Evolutionary conservation across 1,140 invertebrate species (phyloP).

Genomic region (Mycetomoellerius zeteki): DNA sequence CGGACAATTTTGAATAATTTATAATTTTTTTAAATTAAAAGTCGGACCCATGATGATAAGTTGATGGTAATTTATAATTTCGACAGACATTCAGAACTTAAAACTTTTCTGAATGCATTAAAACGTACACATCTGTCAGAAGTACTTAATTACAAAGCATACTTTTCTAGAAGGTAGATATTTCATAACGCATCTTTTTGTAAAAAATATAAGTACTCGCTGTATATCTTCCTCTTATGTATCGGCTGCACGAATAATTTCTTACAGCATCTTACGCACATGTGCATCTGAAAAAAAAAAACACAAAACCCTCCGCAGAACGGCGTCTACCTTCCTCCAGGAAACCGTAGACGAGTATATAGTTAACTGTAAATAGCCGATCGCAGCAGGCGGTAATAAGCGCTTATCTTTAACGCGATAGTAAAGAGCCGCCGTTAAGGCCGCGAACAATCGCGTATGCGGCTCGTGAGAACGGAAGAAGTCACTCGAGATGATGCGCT

Average conservation of each 20-base stretch:
- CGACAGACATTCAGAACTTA: neutral
- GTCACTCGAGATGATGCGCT: conserved; percentile 66
- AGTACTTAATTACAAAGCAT: neutral
- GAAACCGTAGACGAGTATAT: conserved; percentile 52
- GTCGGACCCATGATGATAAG: neutral
- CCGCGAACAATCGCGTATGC: conserved; percentile 69
- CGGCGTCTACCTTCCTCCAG: conserved; percentile 46
- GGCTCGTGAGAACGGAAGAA: conserved; percentile 74
- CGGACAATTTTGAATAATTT: conserved; percentile 17
- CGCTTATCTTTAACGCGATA: conserved; percentile 78
- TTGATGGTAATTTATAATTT: conserved; percentile 5
- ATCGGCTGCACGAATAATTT: conserved; percentile 30
- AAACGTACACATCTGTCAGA: neutral
- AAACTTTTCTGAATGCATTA: neutral
- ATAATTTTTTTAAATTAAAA: neutral
- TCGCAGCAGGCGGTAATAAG: conserved; percentile 76
- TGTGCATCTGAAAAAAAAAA: conserved; percentile 67
- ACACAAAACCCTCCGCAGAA: conserved; percentile 31
- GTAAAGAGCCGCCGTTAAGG: conserved; percentile 75
- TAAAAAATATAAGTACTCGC: neutral
- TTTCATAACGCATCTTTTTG: neutral
- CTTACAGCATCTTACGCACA: neutral
- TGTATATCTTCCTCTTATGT: neutral
- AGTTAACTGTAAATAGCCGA: conserved; percentile 73
- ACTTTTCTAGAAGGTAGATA: neutral